Evolutionary conservation across 2,888 invertebrate genomes (phyloP).

Genomic region (Agrilus mali): DNA sequence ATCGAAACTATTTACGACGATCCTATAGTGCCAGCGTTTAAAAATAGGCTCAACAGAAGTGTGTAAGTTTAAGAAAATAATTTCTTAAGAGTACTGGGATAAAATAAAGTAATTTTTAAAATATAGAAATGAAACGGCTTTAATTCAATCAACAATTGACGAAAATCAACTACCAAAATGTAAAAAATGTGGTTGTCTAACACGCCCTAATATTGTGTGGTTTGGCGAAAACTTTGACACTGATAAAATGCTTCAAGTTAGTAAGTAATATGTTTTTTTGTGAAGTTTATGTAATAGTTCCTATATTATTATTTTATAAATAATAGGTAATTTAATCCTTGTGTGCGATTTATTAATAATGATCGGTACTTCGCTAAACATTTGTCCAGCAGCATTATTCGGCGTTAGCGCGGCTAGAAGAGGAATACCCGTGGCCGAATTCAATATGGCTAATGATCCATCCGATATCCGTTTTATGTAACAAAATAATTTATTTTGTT

Average conservation of each 20-base stretch:
- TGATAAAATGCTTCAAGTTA: slow-evolving; percentile 45
- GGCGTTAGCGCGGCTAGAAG: slow-evolving; percentile 62
- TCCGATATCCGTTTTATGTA: slow-evolving; percentile 21
- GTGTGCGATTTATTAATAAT: slow-evolving; percentile 68
- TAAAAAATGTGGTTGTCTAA: slow-evolving; percentile 52
- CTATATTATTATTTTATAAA: slow-evolving; percentile 31
- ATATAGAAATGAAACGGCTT: slow-evolving; percentile 23
- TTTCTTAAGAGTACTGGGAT: too few relatives aligned
- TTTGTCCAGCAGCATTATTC: slow-evolving; percentile 81
- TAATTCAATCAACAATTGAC: slow-evolving; percentile 35
- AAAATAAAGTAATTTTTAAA: too few relatives aligned
- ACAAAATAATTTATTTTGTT: background rate
- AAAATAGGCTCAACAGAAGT: too few relatives aligned
- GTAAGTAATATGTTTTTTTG: slow-evolving; percentile 32
- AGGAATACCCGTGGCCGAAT: slow-evolving; percentile 64
- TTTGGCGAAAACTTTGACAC: slow-evolving; percentile 68
- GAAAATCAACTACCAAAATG: slow-evolving; percentile 53
- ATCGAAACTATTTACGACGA: slow-evolving; percentile 53
- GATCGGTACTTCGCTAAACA: slow-evolving; percentile 76
- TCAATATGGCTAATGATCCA: slow-evolving; percentile 38
- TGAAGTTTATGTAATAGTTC: background rate
- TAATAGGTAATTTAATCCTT: slow-evolving; percentile 47
- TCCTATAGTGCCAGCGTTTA: slow-evolving; percentile 32
- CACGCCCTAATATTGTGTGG: slow-evolving; percentile 79
- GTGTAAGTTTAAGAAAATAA: too few relatives aligned